phyloP scores from a whole-genome alignment of 2,113 vertebrate species.

The Megaceryle maxima region DNA sequence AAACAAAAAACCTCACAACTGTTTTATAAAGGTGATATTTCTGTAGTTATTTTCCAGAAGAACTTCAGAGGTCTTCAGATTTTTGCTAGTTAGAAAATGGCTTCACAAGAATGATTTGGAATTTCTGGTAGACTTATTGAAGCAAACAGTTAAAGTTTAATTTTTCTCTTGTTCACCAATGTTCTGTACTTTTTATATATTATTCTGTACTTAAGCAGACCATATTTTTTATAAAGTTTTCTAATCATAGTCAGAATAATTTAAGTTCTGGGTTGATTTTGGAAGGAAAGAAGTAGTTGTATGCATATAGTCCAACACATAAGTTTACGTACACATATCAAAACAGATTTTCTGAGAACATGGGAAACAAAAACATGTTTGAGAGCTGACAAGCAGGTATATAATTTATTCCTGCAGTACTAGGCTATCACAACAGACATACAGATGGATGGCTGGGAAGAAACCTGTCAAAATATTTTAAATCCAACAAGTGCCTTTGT shows the following conservation, averaged over 20 bases:
- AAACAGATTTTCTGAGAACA: constrained; percentile 7
- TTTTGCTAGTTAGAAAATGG: neutral
- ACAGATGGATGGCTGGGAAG: neutral
- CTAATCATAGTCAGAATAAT: neutral
- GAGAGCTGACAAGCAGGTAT: neutral
- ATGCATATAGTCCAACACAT: neutral
- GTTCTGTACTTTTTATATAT: neutral
- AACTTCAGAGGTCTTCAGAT: neutral
- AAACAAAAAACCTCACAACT: neutral
- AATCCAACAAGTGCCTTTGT: neutral
- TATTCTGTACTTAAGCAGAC: neutral
- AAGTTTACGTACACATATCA: neutral
- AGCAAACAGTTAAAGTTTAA: neutral
- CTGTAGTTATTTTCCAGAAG: neutral
- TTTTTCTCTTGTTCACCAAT: neutral
- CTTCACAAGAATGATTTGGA: neutral
- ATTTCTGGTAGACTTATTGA: neutral
- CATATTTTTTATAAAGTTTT: neutral
- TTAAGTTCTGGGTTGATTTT: neutral
- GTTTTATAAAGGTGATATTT: neutral
- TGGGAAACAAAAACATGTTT: neutral
- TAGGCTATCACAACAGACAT: neutral
- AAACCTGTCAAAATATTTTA: neutral
- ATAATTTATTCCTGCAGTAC: neutral
- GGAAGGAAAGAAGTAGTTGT: neutral